Conservation (phyloP, 2,113 vertebrate genomes). For the Callorhinus ursinus region DNA sequence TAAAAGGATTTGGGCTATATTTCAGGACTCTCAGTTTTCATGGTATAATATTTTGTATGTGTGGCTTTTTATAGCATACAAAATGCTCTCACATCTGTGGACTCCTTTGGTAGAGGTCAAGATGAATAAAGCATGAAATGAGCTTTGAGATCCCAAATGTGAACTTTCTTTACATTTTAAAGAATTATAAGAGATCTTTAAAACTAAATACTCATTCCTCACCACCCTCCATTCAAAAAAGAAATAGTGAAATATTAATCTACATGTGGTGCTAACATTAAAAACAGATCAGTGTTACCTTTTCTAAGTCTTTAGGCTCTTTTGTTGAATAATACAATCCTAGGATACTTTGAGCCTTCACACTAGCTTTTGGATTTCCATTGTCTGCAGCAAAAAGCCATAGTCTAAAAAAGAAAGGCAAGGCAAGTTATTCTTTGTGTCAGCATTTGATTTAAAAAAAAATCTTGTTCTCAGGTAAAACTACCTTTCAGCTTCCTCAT, state of each 20-base stretch:
- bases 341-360: slow-evolving; percentile 88
- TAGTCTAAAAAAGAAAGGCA: slow-evolving; percentile 75
- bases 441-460: background rate
- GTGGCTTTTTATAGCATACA: background rate
- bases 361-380: slow-evolving; percentile 88
- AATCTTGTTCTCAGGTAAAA: background rate
- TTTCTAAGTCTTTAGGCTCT: slow-evolving; percentile 84
- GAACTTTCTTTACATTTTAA: background rate
- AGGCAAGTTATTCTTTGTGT: background rate
- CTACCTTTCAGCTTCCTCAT: slow-evolving; percentile 89
- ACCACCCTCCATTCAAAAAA: background rate
- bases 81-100: background rate
- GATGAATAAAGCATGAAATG: background rate
- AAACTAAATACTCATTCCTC: background rate
- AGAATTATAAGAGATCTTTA: background rate
- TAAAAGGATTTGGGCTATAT: background rate
- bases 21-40: background rate
- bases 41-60: background rate
- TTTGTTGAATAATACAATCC: slow-evolving; percentile 89
- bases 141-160: background rate
- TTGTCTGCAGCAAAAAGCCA: slow-evolving; percentile 89
- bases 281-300: slow-evolving; percentile 80
- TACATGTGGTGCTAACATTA: background rate
- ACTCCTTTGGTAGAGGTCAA: background rate
- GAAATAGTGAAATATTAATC: background rate